phyloP scores from a whole-genome alignment of 2,797 vertebrate genomes.

The Astyanax mexicanus region DNA sequence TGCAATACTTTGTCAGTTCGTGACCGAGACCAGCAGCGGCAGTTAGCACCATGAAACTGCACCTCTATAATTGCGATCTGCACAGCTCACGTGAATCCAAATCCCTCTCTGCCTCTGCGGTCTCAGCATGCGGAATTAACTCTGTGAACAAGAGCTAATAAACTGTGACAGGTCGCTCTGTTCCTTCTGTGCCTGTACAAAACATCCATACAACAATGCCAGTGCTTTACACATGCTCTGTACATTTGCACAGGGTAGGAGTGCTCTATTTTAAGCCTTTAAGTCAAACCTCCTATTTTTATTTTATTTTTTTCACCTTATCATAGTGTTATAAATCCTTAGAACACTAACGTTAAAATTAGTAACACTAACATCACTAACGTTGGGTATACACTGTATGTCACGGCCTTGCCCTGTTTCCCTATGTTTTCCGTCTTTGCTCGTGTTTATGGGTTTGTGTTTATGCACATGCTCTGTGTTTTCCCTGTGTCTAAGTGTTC shows the following conservation, averaged over 20 bases:
- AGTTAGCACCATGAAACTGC: conserved; percentile 1
- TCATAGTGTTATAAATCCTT: too few relatives aligned
- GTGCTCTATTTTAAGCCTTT: conserved; percentile 30
- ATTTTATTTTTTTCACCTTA: too few relatives aligned
- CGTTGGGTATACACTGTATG: too few relatives aligned
- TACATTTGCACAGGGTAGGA: conserved; percentile 46
- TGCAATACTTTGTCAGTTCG: not conserved
- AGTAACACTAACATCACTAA: too few relatives aligned
- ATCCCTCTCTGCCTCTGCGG: not conserved
- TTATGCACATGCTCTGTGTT: too few relatives aligned
- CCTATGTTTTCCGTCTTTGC: too few relatives aligned
- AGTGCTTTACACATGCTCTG: not conserved
- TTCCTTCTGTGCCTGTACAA: not conserved
- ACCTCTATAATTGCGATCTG: conserved; percentile 13
- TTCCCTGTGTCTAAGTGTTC: too few relatives aligned
- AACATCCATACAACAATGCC: conserved; percentile 27
- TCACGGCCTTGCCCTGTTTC: too few relatives aligned
- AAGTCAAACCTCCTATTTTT: too few relatives aligned
- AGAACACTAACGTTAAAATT: too few relatives aligned
- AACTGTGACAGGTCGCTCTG: conserved; percentile 44
- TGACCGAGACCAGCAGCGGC: not conserved
- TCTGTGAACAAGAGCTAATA: conserved; percentile 41
- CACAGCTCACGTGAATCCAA: conserved; percentile 6
- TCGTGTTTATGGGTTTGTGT: too few relatives aligned
- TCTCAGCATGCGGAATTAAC: conserved; percentile 23